Evolutionary conservation across 2,797 vertebrate genomes (phyloP).

Genomic region (Phrynocephalus forsythii): DNA sequence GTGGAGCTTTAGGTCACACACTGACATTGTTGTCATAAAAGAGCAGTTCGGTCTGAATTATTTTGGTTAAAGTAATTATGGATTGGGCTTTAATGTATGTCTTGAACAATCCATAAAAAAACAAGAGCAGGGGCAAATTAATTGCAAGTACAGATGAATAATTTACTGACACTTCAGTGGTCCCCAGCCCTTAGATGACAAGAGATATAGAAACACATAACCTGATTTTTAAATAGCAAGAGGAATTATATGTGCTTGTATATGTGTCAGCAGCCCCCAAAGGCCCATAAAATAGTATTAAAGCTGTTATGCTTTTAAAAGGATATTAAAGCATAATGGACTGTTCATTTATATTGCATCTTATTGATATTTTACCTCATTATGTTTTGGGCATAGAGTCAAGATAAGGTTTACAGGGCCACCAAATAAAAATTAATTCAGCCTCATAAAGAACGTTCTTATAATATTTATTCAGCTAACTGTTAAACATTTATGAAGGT

Average conservation of each 20-base stretch:
- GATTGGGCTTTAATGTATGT: slow-evolving; percentile 6
- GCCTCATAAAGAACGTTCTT: slow-evolving; percentile 19
- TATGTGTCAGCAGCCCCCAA: slow-evolving; percentile 4
- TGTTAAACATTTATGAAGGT: slow-evolving; percentile 17
- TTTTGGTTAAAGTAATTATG: neutral
- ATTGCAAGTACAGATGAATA: neutral
- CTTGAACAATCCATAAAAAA: neutral
- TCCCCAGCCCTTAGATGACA: neutral
- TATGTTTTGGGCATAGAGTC: slow-evolving; percentile 2
- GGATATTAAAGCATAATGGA: slow-evolving; percentile 29
- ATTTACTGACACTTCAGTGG: neutral
- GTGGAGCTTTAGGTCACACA: neutral
- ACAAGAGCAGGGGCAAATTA: neutral
- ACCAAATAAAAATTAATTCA: slow-evolving; percentile 49
- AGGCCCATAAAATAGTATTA: slow-evolving; percentile 22
- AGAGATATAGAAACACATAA: slow-evolving; percentile 13
- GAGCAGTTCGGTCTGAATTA: neutral
- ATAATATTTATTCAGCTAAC: slow-evolving; percentile 36
- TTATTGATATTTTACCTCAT: slow-evolving; percentile 36
- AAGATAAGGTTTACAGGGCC: slow-evolving; percentile 30
- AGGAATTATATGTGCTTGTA: slow-evolving; percentile 27
- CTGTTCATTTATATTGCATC: slow-evolving; percentile 26
- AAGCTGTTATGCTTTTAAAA: slow-evolving; percentile 32
- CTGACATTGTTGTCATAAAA: neutral
- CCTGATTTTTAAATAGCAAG: neutral